Conservation (phyloP, 2,113 vertebrate genomes). For the Xenopus borealis region DNA sequence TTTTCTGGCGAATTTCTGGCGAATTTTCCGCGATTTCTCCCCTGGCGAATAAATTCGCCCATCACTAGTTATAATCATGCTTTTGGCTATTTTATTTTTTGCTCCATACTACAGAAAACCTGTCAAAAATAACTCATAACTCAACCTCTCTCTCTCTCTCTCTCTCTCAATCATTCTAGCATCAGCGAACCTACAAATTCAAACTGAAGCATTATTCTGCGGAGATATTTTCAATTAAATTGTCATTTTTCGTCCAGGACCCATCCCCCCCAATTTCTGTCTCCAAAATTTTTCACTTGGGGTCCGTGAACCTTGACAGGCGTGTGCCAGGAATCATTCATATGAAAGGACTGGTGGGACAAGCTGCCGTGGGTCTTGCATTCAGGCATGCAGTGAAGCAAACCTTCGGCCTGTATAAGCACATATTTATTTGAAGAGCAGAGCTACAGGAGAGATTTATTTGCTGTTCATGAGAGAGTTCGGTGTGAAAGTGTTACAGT, state of each 20-base stretch:
- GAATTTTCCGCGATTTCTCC: too few species aligned
- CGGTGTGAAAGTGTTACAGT: not conserved
- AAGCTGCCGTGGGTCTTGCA: not conserved
- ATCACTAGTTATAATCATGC: too few species aligned
- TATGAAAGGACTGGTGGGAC: not conserved
- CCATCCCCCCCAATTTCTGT: slow-evolving; percentile 3
- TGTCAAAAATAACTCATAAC: not conserved
- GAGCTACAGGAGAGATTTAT: not conserved
- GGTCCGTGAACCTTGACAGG: not conserved
- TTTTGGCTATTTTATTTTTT: too few species aligned
- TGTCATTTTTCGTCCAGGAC: slow-evolving; percentile 3
- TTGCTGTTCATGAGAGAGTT: not conserved
- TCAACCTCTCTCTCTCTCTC: too few species aligned
- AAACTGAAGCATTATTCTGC: not conserved
- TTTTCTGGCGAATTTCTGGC: too few species aligned
- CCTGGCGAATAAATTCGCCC: too few species aligned
- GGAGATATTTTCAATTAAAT: slow-evolving; percentile 4
- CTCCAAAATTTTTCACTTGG: not conserved
- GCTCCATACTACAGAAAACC: not conserved
- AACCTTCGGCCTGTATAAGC: not conserved
- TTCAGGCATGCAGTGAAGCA: not conserved
- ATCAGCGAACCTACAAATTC: slow-evolving; percentile 1
- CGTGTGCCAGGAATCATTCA: not conserved
- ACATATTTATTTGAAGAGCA: slow-evolving; percentile 3
- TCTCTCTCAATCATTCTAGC: slow-evolving; percentile 11